Evolutionary conservation across 2,113 vertebrate species (phyloP), one percentile per base, ranked within the genome.

Genomic region (Neomonachus schauinslandi): DNA sequence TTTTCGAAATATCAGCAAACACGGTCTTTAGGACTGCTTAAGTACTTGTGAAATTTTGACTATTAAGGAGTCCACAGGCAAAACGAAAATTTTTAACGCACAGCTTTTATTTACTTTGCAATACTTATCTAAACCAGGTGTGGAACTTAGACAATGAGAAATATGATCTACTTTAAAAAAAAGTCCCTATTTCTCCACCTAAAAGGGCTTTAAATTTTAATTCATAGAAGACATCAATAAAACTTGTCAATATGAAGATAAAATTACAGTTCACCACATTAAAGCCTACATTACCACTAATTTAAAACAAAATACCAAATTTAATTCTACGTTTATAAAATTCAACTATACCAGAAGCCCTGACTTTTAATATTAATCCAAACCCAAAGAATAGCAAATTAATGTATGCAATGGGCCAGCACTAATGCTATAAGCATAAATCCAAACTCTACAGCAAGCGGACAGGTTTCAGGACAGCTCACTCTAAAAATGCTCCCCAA

Each of bases 301-400:
- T 42, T 92, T 55, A 79, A 69, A 69, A 63, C n/a, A 57, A 85
- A 87, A 90, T 12, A 85, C 4, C 67, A 93, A 96, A 76, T 67
- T n/a, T 91, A 94, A 19, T 86, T 79, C 21, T 92, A 77, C 19
- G 42, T 84, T 67, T 39, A 46, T 89, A 85, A 71, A 88, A 65
- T 67, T 39, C 57, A 92, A 67, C 5, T 65, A 91, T 9, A 89
- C 19, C 31, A 77, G 65, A 92, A 89, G 57, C 42, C 76, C 12
- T 65, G 0, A 67, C 10, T 33, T 93, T 91, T 86, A 77, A 0
- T 53, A 93, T 46, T 81, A 95, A 86, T 26, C 42, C 26, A 94
- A 74, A 95, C 1, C 22, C 7, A 28, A 94, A 95, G 33, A 94
- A 72, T 12, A 93, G 77, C 59, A 89, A 94, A 91, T 91, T 53